Base-by-base conservation (phyloP, 2,888 invertebrate species). In the Eristalinus sepulchralis region DNA sequence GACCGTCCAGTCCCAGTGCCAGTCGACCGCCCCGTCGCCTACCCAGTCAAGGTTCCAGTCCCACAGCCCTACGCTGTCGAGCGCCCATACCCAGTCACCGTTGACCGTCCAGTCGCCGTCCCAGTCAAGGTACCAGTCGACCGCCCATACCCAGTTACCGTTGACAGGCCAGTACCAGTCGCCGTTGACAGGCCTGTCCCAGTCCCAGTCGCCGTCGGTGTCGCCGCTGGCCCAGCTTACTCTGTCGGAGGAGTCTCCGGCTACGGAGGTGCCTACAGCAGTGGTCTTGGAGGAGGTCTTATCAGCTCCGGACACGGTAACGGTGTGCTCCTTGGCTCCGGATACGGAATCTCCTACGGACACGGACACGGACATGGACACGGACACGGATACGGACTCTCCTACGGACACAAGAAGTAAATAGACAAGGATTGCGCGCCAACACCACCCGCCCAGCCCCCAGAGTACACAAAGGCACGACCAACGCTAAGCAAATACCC, bases 41-140 rank as follows among this genome's bases (percentile, higher is more conserved):
- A 94, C 83, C 94, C 94, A 83, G 90, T 90, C 83, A 94, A 94
- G 92, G 95, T 96, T 17, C 95, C 93, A 89, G 94, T 95, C 24
- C 95, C 95, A 76, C 94, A 95, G 90, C 95, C 95, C 75, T 95
- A 95, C 90, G 95, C 96, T 80, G 96, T 96, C 0, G 94, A 94
- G 88, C 94, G 94, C 59, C 93, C 90, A 63, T 93, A 94, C 55
- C 94, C 94, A 60, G 94, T 94, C 11, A 93, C 90, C 68, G 93
- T 93, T 17, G 94, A 94, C 90, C 92, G 94, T 34, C 93, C 94
- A 93, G 93, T 95, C 86, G 95, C 95, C 2, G 95, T 95, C 91
- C 95, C 94, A 93, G 90, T 94, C 13, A 94, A 95, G 89, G 95
- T 96, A 1, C 94, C 93, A 64, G 94, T 96, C 9, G 96, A 96